phyloP scores from a whole-genome alignment of 2,113 vertebrate genomes.

The Prionailurus viverrinus region DNA sequence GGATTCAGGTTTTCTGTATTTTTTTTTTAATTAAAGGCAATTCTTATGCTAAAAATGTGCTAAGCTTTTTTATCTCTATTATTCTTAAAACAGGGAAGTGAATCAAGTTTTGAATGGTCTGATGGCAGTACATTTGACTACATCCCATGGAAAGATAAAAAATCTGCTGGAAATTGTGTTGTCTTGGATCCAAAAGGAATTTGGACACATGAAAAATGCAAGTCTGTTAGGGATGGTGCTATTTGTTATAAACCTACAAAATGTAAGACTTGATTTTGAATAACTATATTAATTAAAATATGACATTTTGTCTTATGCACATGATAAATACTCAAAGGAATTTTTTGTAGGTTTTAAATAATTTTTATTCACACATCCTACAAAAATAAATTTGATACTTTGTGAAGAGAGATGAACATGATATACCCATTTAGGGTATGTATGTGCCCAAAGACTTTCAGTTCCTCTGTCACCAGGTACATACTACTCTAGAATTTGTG shows the following conservation, averaged over 20 bases:
- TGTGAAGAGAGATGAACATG: not conserved
- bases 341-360: conserved; percentile 52
- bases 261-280: conserved; percentile 83
- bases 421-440: not conserved
- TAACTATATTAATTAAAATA: conserved; percentile 50
- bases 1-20: not conserved
- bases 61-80: not conserved
- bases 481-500: conserved; percentile 49
- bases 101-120: conserved; percentile 94
- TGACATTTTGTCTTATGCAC: not conserved
- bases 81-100: conserved; percentile 87
- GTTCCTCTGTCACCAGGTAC: not conserved
- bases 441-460: conserved; percentile 33
- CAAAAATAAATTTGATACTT: conserved; percentile 43
- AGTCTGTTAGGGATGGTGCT: conserved; percentile 89
- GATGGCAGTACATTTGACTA: conserved; percentile 92
- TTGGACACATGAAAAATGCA: conserved; percentile 91
- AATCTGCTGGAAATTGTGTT: conserved; percentile 89
- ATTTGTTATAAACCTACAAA: conserved; percentile 92
- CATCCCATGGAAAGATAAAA: conserved; percentile 81
- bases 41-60: not conserved
- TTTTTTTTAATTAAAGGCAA: not conserved
- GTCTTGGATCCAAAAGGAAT: conserved; percentile 89
- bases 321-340: not conserved
- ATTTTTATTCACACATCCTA: conserved; percentile 46